Evolutionary conservation across 2,113 vertebrate species (phyloP).

Genomic region (Muntiacus muntjak): DNA sequence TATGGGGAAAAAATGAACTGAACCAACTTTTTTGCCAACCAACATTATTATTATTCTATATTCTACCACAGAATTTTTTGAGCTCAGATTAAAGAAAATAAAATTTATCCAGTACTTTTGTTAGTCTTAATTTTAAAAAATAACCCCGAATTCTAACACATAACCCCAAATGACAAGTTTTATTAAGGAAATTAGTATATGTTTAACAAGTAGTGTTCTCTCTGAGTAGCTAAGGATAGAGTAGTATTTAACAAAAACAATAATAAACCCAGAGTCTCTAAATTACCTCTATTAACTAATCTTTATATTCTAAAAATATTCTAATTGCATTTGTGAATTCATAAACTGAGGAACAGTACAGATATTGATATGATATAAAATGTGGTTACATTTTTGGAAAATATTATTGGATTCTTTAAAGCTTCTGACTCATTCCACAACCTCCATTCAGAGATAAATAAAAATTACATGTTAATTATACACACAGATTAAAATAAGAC

Average conservation of each 20-base stretch:
- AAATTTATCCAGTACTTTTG: not conserved
- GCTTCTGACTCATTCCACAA: slow-evolving; percentile 38
- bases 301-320: not conserved
- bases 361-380: slow-evolving; percentile 1
- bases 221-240: not conserved
- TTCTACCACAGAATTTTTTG: not conserved
- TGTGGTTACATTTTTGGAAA: slow-evolving; percentile 39
- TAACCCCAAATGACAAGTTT: not conserved
- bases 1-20: not conserved
- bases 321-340: not conserved
- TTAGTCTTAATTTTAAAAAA: not conserved
- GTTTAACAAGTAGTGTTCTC: slow-evolving; percentile 1
- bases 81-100: not conserved
- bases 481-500: slow-evolving; percentile 44
- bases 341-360: not conserved
- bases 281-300: not conserved
- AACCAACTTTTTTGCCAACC: not conserved
- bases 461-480: slow-evolving; percentile 40
- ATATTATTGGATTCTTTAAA: slow-evolving; percentile 21
- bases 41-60: not conserved
- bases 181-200: not conserved
- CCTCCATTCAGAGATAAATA: slow-evolving; percentile 27
- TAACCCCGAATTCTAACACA: not conserved
- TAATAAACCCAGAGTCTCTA: not conserved
- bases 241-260: not conserved